phyloP scores from a whole-genome alignment of 2,888 invertebrate genomes.

The Entomobrya multifasciata region DNA sequence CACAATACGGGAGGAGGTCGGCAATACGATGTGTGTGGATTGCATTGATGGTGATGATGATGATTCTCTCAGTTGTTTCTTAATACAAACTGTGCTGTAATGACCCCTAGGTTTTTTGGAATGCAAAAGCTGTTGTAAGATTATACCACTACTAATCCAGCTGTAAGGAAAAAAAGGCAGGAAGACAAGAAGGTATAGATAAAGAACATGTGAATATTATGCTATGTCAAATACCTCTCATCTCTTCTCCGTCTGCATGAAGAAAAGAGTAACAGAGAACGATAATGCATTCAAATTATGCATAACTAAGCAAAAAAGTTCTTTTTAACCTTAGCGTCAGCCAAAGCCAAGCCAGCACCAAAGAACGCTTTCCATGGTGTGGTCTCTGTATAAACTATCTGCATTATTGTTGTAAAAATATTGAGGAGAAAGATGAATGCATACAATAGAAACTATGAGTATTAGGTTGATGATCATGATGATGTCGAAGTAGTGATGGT shows the following conservation, averaged over 20 bases:
- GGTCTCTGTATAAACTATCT: neutral
- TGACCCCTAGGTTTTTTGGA: slow-evolving; percentile 64
- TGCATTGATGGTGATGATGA: slow-evolving; percentile 27
- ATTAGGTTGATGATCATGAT: slow-evolving; percentile 2
- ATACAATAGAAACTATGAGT: slow-evolving; percentile 9
- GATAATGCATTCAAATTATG: slow-evolving; percentile 49
- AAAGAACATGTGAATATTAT: neutral
- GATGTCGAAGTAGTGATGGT: neutral
- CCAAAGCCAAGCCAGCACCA: no score
- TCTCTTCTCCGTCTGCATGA: neutral
- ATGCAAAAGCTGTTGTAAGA: slow-evolving; percentile 48
- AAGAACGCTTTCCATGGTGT: slow-evolving; percentile 32
- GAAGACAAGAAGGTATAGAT: slow-evolving; percentile 4
- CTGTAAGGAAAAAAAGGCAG: slow-evolving; percentile 29
- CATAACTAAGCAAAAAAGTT: slow-evolving; percentile 34
- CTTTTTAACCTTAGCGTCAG: slow-evolving; percentile 15
- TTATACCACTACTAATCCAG: slow-evolving; percentile 37
- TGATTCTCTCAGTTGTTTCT: slow-evolving; percentile 51
- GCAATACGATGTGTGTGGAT: neutral
- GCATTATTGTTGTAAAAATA: slow-evolving; percentile 35
- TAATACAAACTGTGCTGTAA: slow-evolving; percentile 33
- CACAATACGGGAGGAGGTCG: slow-evolving; percentile 28
- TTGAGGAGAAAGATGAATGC: slow-evolving; percentile 33
- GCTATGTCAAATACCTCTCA: slow-evolving; percentile 9
- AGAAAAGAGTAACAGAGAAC: neutral